These are phyloP conservation scores for Eutrigla gurnardus DNA, from an alignment of 2,797 vertebrate genomes.

Conservation along the genomic window DNA sequence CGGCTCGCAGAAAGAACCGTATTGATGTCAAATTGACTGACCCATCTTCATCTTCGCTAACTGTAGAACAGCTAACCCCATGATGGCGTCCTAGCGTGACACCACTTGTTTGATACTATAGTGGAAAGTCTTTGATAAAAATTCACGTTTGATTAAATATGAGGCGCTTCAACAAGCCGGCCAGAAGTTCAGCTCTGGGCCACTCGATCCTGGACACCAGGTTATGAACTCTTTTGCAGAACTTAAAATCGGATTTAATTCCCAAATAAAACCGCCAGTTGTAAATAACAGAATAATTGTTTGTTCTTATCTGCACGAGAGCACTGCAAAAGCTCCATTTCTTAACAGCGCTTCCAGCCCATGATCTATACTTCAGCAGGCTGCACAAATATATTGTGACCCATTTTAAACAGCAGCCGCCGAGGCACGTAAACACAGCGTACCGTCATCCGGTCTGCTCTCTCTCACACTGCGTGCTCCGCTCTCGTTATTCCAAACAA, in stretches of 20 bases:
- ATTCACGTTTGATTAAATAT: no score
- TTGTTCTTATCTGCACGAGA: not conserved
- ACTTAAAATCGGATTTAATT: not conserved
- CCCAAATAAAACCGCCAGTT: not conserved
- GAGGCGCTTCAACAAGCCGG: not conserved
- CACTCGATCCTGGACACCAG: no score
- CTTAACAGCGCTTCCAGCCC: not conserved
- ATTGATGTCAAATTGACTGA: slow-evolving; percentile 42
- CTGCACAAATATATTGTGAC: slow-evolving; percentile 2
- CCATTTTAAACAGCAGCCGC: slow-evolving; percentile 12
- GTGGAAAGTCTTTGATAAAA: no score
- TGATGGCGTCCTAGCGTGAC: no score
- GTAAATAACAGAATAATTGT: not conserved
- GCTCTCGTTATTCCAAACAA: slow-evolving; percentile 37
- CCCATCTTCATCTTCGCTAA: slow-evolving; percentile 18
- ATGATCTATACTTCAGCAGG: not conserved
- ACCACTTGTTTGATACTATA: not conserved
- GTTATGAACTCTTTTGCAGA: not conserved
- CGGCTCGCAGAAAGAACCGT: not conserved
- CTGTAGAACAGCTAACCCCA: not conserved
- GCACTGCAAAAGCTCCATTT: not conserved
- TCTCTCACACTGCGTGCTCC: slow-evolving; percentile 7
- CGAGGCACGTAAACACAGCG: slow-evolving; percentile 18
- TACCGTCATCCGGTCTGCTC: slow-evolving; percentile 9
- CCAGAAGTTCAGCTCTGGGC: not conserved